These are phyloP conservation scores for Petrophora chlorosata DNA, from an alignment of 2,888 invertebrate species.

Conservation along the genomic window DNA sequence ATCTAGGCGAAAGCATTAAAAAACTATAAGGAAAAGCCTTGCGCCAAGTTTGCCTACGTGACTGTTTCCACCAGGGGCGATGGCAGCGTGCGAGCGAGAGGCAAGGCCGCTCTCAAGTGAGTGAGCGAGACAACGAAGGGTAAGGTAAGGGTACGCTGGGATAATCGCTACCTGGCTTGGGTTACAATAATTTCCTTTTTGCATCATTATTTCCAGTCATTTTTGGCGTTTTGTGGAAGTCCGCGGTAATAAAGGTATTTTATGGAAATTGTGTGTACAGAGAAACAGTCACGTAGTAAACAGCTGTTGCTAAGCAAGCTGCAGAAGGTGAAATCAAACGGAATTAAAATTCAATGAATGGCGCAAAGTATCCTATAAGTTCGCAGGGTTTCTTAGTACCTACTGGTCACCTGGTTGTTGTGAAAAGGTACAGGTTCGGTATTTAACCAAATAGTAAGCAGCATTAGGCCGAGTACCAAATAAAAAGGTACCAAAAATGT, in stretches of 20 bases:
- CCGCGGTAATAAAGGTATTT: conserved; percentile 8
- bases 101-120: background rate
- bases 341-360: too few relatives aligned
- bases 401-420: too few relatives aligned
- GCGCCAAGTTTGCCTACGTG: conserved; percentile 49
- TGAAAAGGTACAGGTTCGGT: too few relatives aligned
- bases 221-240: conserved; percentile 13
- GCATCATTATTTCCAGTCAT: conserved; percentile 15
- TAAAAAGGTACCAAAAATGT: too few relatives aligned
- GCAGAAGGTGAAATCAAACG: too few relatives aligned
- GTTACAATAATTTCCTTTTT: conserved; percentile 18
- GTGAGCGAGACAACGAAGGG: conserved; percentile 1
- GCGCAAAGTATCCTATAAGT: too few relatives aligned
- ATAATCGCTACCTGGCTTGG: conserved; percentile 20
- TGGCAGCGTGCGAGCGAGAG: conserved; percentile 35
- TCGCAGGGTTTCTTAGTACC: too few relatives aligned
- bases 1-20: conserved; percentile 2
- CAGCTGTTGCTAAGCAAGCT: too few relatives aligned
- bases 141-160: background rate
- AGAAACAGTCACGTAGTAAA: conserved; percentile 13
- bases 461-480: too few relatives aligned
- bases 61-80: conserved; percentile 33
- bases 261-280: conserved; percentile 11
- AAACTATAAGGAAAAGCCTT: conserved; percentile 21
- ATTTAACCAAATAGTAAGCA: too few relatives aligned